Evolutionary conservation across 2,888 invertebrate species (phyloP).

Genomic region (Urechis unicinctus): DNA sequence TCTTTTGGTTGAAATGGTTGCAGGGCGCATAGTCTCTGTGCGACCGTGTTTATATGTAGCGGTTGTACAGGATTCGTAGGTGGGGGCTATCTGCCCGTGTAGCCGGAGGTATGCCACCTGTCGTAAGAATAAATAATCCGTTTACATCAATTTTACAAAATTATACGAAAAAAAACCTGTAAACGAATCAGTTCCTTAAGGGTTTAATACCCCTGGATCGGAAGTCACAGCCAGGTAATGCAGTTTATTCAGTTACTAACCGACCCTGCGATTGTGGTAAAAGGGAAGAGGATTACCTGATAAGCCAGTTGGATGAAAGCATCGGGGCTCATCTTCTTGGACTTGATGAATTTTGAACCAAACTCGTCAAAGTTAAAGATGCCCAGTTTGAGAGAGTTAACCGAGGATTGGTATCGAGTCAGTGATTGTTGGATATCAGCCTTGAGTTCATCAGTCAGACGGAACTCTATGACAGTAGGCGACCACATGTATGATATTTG

Average conservation of each 20-base stretch:
- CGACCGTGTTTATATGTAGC: conserved; percentile 91
- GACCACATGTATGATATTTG: too few relatives aligned
- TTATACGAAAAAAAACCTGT: too few relatives aligned
- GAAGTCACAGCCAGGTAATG: too few relatives aligned
- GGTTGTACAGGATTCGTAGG: conserved; percentile 96
- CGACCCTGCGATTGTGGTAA: too few relatives aligned
- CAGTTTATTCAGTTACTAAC: too few relatives aligned
- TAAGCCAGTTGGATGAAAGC: not conserved
- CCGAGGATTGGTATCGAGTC: not conserved
- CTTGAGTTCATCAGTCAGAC: not conserved
- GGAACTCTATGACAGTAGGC: not conserved
- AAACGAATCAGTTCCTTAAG: too few relatives aligned
- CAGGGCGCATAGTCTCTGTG: conserved; percentile 90
- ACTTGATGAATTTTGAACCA: not conserved
- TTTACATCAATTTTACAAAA: not conserved
- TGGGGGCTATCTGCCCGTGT: conserved; percentile 70
- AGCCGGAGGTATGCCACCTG: not conserved
- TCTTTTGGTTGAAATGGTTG: conserved; percentile 56
- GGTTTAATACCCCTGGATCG: too few relatives aligned
- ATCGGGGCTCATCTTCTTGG: not conserved
- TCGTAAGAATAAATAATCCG: not conserved
- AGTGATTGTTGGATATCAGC: not conserved
- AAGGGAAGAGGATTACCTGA: not conserved
- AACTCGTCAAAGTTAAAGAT: not conserved
- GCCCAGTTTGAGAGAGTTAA: not conserved